Evolutionary conservation across 1,140 invertebrate species (phyloP), one percentile per base, ranked within the genome.

Genomic region (Ooceraea biroi): DNA sequence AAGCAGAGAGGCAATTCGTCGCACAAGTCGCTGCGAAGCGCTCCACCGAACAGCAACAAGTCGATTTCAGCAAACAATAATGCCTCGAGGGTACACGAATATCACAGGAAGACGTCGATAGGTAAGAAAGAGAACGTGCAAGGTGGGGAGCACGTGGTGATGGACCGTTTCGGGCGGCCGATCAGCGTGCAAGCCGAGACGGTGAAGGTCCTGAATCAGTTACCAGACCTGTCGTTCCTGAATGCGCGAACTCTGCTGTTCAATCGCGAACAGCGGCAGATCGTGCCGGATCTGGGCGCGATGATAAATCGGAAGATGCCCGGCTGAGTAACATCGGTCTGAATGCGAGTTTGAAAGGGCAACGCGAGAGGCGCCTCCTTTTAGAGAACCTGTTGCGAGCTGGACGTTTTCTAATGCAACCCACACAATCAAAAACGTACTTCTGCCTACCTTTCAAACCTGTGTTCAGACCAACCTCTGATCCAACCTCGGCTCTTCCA

Each of bases 251-350:
- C 93, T 65, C 83, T 94, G 36, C 85, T 94, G 80, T 93, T 90
- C 60, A 94, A 93, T 89, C 93, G 93, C 8, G 94, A 94, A 58
- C 92, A 94, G 36, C 94, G 92, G 50, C 92, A 93, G 57, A 92
- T 94, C 22, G 89, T 93, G 78, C 91, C 90, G 48, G 94, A 94
- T 83, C 84, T 94, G n/a, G 93, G 93, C 84, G 92, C 93, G 69
- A 91, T 94, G 92, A 94, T 94, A 82, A 94, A 93, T 93, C 91
- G 93, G 57, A 94, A 94, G 69, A 94, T 94, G 94, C 94, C 94
- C 30, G 94, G 94, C 88, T 94, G 93, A 94, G 93, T 94, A 92
- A 94, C 93, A 84, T 94, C 93, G 93, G 94, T 94, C 93, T 94
- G 94, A 94, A 94, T 92, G 83, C 89, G 83, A 85, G 88, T 92